Percentiles rank a stretch among this genome's conserved stretches.
phyloP scores from a whole-genome alignment of 2,113 vertebrate genomes.

The Pseudorectes ferrugineus region DNA sequence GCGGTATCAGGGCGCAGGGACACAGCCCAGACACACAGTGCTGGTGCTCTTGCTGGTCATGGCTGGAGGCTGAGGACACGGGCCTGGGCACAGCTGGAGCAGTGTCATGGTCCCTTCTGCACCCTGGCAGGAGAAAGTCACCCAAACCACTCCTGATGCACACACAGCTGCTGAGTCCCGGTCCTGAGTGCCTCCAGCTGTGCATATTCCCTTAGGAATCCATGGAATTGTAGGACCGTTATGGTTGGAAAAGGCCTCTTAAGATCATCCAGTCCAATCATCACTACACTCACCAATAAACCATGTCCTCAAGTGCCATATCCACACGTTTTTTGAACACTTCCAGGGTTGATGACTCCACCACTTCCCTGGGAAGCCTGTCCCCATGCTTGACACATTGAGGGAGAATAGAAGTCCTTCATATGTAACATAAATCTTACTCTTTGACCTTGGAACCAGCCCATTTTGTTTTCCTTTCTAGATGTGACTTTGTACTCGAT shows the following conservation, averaged over 20 bases:
- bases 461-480: not conserved
- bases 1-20: not conserved
- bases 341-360: not conserved
- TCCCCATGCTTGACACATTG: not conserved
- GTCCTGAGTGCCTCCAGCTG: not conserved
- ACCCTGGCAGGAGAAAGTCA: not conserved
- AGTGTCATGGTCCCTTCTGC: no score
- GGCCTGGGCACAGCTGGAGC: not conserved
- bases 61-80: not conserved
- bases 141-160: rapidly evolving
- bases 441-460: not conserved
- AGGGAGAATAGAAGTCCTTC: not conserved
- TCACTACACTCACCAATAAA: not conserved
- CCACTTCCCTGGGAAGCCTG: not conserved
- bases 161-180: rapidly evolving
- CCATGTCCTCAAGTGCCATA: not conserved
- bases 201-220: not conserved
- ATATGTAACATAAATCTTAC: not conserved
- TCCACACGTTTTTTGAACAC: rapidly evolving
- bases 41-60: rapidly evolving
- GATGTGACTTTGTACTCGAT: not conserved
- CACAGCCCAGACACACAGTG: rapidly evolving
- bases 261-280: not conserved
- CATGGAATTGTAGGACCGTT: not conserved
- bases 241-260: not conserved